Base-by-base conservation (phyloP, 35 echinoderm and acorn worm species). In the Patiria miniata region DNA sequence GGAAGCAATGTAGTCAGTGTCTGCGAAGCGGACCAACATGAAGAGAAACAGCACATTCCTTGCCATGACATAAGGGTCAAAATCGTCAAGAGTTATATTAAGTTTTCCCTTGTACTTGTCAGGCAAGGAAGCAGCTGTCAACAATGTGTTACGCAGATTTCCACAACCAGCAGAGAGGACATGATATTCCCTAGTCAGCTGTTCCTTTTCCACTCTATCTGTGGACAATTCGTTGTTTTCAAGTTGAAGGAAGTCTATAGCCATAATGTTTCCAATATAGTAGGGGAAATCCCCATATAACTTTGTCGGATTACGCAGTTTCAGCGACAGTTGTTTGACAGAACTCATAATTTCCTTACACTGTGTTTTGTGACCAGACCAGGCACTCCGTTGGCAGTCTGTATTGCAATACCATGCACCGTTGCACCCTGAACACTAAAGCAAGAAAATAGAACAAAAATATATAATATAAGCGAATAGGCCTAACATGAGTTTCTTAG, bases 261-360 rank as follows among this genome's bases (percentile, higher is more conserved):
- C 88, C 22, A 89, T 55, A 5, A 78, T 76, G 26, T 94, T 90
- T 19, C 93, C 84, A 47, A 90, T 86, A 54, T 94, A 94, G 37
- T 8, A 90, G 2, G 83, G 87, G 30, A 58, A 17, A 39, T 83
- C 73, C 16, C n/a, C 80, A 52, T 22, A 33, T 36, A 55, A 10
- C 16, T 34, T 42, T 83, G 21, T 36, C 30, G 7, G 50, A 23
- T 34, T 16, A 52, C 18, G 2, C 47, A 83, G 51, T 36, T 28
- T 32, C 12, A 32, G 9, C 2, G 52, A 34, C 19, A 42, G 52
- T 52, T 7, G 6, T 29, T 57, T 83, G 21, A 83, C 56, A 14
- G 39, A 51, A 22, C 56, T 51, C 30, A 1, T 55, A 26, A 52
- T 12, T 54, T 55, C 80, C 17, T 30, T 0, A 52, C 80, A 83